Conservation (phyloP, 2,888 invertebrate genomes). For the Athripsodes cinereus region DNA sequence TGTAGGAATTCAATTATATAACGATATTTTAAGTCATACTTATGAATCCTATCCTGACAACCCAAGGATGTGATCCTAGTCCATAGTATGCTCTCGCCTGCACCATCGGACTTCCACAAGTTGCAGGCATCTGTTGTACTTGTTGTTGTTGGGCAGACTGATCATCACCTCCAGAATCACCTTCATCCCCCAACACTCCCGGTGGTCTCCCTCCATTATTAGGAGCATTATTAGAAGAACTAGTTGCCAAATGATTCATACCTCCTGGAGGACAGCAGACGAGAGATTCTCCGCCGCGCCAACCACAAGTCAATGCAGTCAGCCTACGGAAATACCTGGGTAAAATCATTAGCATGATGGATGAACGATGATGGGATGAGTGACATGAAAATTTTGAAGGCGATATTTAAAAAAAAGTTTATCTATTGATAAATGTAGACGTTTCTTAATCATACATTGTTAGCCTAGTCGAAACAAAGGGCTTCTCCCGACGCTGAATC, state of each 20-base stretch:
- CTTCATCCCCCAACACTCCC: constrained; percentile 22
- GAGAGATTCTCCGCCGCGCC: constrained; percentile 49
- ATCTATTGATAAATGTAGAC: too few relatives aligned
- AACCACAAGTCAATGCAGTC: constrained; percentile 55
- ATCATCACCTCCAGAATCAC: constrained; percentile 3
- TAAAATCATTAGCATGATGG: constrained; percentile 2
- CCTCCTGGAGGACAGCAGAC: constrained; percentile 57
- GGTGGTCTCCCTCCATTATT: background rate
- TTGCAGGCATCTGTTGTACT: constrained; percentile 23
- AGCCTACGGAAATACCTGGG: constrained; percentile 48
- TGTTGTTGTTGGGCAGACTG: background rate
- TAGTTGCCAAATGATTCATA: constrained; percentile 30
- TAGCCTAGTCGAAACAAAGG: too few relatives aligned
- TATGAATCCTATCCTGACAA: constrained; percentile 68
- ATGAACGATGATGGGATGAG: background rate
- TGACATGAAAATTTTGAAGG: background rate
- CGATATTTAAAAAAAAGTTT: too few relatives aligned
- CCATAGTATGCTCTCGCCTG: constrained; percentile 59
- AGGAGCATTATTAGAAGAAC: background rate
- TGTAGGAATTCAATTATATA: too few relatives aligned
- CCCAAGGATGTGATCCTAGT: constrained; percentile 70
- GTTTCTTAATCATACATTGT: too few relatives aligned
- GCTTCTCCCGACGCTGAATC: too few relatives aligned
- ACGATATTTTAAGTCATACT: too few relatives aligned
- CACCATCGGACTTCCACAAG: constrained; percentile 61